Base-by-base conservation (phyloP, 2,113 vertebrate species). In the Gobius niger region DNA sequence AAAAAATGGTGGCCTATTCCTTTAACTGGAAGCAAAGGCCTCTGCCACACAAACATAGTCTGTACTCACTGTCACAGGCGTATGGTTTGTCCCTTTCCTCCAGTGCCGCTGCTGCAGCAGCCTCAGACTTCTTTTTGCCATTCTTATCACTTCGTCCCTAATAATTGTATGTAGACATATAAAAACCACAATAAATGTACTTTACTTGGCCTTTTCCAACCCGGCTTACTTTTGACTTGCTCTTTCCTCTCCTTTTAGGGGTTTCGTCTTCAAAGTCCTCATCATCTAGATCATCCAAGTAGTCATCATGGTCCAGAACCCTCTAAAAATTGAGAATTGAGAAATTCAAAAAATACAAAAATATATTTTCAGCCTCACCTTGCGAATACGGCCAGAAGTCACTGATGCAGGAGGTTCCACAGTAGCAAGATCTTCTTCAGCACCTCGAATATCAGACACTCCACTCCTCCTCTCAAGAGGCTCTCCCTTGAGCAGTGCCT, bases 241-340 rank as follows among this genome's bases (percentile, higher is more conserved):
- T 96, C 82, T 99, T 99, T 78, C 96, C 95, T 16, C 96, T 83
- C 46, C 96, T 91, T 82, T 98, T 99, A 0, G 97, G 97, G 1
- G 95, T 98, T 44, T 98, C 97, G 53, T 98, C 97, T 63, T 99
- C 97, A 62, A 98, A 99, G 72, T 99, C 97, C 56, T 99, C 97
- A 0, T 99, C 97, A 0, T 99, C 97, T 50, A 99, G 70, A 57
- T 99, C 96, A 1, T 98, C 97, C 79, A 98, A 81, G 87, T 97
- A 99, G 81, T 99, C 97, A 0, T 99, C 97, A 0, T 97, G 96
- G 65, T 98, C 97, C n/a, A 99, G 87, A 62, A 98, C 96, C 77
- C 97, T 90, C 97, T 98, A 63, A 63, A 15, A 9, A n/a, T n/a
- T 42, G 7, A 60, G 15, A 57, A 15, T 24, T 54, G 40, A 46